Base-by-base conservation (phyloP, 2,797 vertebrate genomes). In the Myiotriccus ornatus region DNA sequence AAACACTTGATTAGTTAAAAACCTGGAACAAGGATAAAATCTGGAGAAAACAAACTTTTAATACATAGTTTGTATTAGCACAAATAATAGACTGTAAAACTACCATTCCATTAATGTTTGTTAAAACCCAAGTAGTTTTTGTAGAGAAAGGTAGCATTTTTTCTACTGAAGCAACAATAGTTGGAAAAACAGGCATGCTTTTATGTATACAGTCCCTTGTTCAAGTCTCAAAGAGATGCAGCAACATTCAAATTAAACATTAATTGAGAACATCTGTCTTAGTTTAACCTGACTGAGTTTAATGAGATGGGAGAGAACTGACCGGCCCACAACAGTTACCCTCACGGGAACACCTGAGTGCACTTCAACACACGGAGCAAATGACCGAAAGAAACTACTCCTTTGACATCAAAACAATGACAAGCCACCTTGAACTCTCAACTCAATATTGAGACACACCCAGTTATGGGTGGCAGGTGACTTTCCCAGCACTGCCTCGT, bases 1-100 rank as follows among this genome's bases (percentile, higher is more conserved):
- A 95, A 94, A 87, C 55, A 94, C 70, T 96, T 80, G 83, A 84
- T 96, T 96, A 96, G 91, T 96, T 87, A 83, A 64, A 93, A 86
- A 93, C 77, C 83, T 89, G 57, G 60, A 88, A 85, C 57, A 92
- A 78, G 84, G 68, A 94, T 65, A 91, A 95, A 92, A 63, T 73
- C 68, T 89, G 84, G 53, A 90, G 37, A 94, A 82, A 96, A 91
- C 43, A 89, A 87, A 82, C 63, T 86, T 93, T 95, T 53, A 79
- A 88, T 46, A 78, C 13, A 53, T 6, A 53, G 64, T 57, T 57
- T 46, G 28, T 60, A 63, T 44, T 30, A 91, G 88, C 35, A 90
- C 32, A 91, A 81, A 52, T 39, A 47, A 47, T 8, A 24, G 67
- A 91, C 32, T 30, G 47, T 76, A 67, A 47, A 91, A 63, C 43